Percentiles rank a stretch among this genome's conserved stretches.
Evolutionary conservation across 2,113 vertebrate genomes (phyloP).

Genomic region (Suncus etruscus): DNA sequence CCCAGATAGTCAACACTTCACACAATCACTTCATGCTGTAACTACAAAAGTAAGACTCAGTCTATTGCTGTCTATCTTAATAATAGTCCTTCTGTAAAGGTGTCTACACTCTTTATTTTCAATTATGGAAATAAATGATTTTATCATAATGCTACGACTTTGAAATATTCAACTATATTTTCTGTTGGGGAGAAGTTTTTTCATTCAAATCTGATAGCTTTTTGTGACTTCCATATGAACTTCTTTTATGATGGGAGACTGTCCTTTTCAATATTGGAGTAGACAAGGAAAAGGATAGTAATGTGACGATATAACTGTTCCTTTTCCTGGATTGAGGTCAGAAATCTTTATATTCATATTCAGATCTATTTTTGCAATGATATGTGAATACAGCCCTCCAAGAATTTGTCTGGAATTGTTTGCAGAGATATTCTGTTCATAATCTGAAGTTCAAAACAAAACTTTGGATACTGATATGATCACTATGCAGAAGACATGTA

Average conservation of each 20-base stretch:
- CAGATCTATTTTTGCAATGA: background rate
- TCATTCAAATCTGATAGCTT: background rate
- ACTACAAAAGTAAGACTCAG: background rate
- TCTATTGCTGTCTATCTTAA: background rate
- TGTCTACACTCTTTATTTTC: background rate
- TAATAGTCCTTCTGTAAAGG: slow-evolving; percentile 6
- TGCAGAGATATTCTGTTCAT: background rate
- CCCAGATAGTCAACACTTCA: background rate
- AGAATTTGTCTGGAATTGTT: background rate
- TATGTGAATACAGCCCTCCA: background rate
- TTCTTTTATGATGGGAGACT: background rate
- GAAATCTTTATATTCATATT: background rate
- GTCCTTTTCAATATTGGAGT: background rate
- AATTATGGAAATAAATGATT: background rate
- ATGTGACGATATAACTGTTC: background rate
- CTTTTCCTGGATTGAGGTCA: background rate
- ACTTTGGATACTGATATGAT: background rate
- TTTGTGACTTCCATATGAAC: slow-evolving; percentile 20
- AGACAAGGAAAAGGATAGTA: background rate
- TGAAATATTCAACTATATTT: background rate
- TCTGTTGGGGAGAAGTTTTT: slow-evolving; percentile 3
- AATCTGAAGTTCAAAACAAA: slow-evolving; percentile 43
- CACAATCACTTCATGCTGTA: background rate
- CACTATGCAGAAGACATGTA: background rate
- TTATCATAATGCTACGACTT: background rate